Percentiles rank a stretch among this genome's conserved stretches.
phyloP scores from a whole-genome alignment of 2,797 vertebrate genomes.

The Antrozous pallidus region DNA sequence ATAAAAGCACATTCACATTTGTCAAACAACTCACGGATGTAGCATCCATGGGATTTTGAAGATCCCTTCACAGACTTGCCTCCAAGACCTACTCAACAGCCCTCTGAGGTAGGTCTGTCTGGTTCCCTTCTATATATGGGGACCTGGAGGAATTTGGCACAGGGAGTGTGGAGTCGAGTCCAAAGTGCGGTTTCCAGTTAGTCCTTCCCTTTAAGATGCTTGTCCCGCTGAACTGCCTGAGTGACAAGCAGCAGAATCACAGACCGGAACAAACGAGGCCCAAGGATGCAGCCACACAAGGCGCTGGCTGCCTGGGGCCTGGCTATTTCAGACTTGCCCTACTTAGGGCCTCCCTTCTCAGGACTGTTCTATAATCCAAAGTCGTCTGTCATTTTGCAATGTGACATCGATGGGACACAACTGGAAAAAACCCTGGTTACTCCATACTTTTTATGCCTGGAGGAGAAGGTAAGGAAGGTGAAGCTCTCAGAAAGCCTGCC shows the following conservation, averaged over 20 bases:
- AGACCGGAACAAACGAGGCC: background rate
- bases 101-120: background rate
- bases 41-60: background rate
- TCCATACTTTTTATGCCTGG: background rate
- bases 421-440: background rate
- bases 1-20: slow-evolving; percentile 61
- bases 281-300: background rate
- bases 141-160: background rate
- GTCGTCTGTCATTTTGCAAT: background rate
- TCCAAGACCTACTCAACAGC: background rate
- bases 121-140: background rate
- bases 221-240: accelerated
- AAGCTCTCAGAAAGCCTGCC: background rate
- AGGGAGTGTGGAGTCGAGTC: background rate
- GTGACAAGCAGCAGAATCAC: background rate
- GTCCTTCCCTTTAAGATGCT: background rate
- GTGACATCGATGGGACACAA: background rate
- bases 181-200: background rate
- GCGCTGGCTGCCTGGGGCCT: background rate
- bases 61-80: background rate
- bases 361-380: background rate
- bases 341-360: slow-evolving; percentile 36
- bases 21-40: background rate
- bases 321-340: slow-evolving; percentile 68
- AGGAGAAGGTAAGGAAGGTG: background rate